These are phyloP conservation scores for Plectus sambesii DNA, from an alignment of 1,140 invertebrate species.

Conservation along the genomic window DNA sequence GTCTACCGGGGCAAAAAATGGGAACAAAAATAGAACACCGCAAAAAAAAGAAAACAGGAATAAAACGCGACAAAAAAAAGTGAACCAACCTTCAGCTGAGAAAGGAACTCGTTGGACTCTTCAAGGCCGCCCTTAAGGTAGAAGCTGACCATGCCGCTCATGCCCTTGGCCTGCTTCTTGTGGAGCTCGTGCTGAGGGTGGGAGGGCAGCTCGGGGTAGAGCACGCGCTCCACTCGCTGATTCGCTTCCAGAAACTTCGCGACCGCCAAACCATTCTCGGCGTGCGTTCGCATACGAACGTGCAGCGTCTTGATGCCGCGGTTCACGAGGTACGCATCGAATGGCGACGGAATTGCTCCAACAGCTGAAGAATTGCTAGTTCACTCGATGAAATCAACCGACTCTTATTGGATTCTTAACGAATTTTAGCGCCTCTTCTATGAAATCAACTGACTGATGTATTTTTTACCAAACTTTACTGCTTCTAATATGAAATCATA, in stretches of 20 bases:
- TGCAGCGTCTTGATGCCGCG: slow-evolving; percentile 88
- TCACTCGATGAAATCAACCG: too few species aligned
- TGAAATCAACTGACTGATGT: not conserved
- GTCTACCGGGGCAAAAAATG: too few species aligned
- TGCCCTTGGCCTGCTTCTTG: slow-evolving; percentile 69
- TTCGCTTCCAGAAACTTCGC: slow-evolving; percentile 70
- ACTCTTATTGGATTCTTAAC: too few species aligned
- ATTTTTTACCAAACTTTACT: too few species aligned
- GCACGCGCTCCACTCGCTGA: slow-evolving; percentile 63
- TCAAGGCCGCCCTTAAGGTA: slow-evolving; percentile 68
- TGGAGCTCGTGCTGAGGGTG: slow-evolving; percentile 79
- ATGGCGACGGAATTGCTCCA: slow-evolving; percentile 83
- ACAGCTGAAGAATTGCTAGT: slow-evolving; percentile 44
- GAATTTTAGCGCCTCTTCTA: too few species aligned
- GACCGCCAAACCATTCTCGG: slow-evolving; percentile 62
- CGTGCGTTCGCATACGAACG: slow-evolving; percentile 77
- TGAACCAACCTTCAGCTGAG: slow-evolving; percentile 55
- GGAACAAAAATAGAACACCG: too few species aligned
- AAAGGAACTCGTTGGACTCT: slow-evolving; percentile 65
- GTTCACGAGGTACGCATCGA: slow-evolving; percentile 85
- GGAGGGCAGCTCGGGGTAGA: slow-evolving; percentile 73
- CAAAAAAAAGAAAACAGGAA: too few species aligned
- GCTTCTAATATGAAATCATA: too few species aligned
- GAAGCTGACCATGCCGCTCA: slow-evolving; percentile 82
- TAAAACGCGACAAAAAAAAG: slow-evolving; percentile 6